Percentiles rank a stretch among this genome's conserved stretches.
Evolutionary conservation across 2,113 vertebrate genomes (phyloP).

Genomic region (Coreoperca whiteheadi): DNA sequence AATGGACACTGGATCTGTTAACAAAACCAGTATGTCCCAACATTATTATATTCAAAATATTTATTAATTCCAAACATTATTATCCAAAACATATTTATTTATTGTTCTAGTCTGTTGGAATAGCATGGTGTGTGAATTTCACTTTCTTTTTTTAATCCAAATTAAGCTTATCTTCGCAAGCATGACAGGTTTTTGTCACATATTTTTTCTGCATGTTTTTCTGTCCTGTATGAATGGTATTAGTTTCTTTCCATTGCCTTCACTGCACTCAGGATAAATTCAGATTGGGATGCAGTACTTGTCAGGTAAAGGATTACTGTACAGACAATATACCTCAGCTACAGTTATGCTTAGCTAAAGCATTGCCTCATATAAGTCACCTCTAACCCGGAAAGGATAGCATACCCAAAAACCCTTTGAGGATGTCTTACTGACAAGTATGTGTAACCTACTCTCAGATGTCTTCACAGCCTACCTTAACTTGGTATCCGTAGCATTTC

Average conservation of each 20-base stretch:
- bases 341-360: conserved; percentile 29
- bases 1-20: conserved; percentile 23
- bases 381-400: conserved; percentile 28
- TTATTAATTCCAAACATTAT: conserved; percentile 18
- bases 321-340: conserved; percentile 68
- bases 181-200: conserved; percentile 8
- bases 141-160: conserved; percentile 19
- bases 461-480: conserved; percentile 66
- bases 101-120: conserved; percentile 7
- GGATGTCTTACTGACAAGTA: conserved; percentile 52
- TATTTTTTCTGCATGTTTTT: conserved; percentile 6
- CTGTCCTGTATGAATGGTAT: conserved; percentile 26
- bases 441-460: conserved; percentile 43
- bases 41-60: conserved; percentile 26
- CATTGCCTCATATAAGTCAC: conserved; percentile 50
- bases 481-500: conserved; percentile 55
- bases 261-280: conserved; percentile 65
- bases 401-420: conserved; percentile 31
- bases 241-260: conserved; percentile 53
- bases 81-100: conserved; percentile 38
- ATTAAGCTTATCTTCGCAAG: background rate
- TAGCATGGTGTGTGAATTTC: conserved; percentile 25
- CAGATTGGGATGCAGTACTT: conserved; percentile 39
- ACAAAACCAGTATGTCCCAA: conserved; percentile 15
- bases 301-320: conserved; percentile 34